Base-by-base conservation (phyloP, 2,113 vertebrate genomes). In the Aythya baeri region DNA sequence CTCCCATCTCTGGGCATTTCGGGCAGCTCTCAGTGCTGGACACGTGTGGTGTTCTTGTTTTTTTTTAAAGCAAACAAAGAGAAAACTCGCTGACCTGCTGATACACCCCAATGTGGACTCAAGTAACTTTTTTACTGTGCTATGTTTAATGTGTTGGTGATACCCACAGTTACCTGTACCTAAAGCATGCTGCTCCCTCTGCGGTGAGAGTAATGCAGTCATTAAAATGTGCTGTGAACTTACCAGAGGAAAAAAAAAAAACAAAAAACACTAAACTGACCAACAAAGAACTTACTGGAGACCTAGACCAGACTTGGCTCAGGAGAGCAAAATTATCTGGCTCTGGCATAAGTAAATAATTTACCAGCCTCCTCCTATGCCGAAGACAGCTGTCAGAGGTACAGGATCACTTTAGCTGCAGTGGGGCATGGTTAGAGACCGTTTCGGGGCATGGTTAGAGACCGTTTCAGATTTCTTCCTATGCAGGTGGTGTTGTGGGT, bases 401-500 rank as follows among this genome's bases (percentile, higher is more conserved):
- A 26, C 71, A 72, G 67, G 76, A 41, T 62, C 62, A 52, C 50
- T 70, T 46, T 25, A 59, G 87, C 7, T 58, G 61, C 66, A 92
- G 61, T 7, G 38, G 36, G 67, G 29, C 67, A 23, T 46, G 91
- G 50, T 8, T 66, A 55, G 87, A 84, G 70, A 75, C 50, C 26
- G 13, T 93, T 92, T 46, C 4, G 0, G 85, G 81, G 21, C 86
- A 4, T 5, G 50, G 2, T 61, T 27, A 70, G 76, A 83, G 80
- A 84, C 68, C 13, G 5, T 11, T 58, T 88, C 67, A 26, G 8
- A 61, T 93, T 86, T 86, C 94, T 75, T 49, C 83, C 73, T 76
- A 29, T 63, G 79, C 93, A 96, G 93, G 95, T 96, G 94, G 50
- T 80, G 31, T 0, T 66, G 43, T 91, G 89, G 77, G 74, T 71